Evolutionary conservation across 2,888 invertebrate genomes (phyloP).

Genomic region (Andrena dorsata): DNA sequence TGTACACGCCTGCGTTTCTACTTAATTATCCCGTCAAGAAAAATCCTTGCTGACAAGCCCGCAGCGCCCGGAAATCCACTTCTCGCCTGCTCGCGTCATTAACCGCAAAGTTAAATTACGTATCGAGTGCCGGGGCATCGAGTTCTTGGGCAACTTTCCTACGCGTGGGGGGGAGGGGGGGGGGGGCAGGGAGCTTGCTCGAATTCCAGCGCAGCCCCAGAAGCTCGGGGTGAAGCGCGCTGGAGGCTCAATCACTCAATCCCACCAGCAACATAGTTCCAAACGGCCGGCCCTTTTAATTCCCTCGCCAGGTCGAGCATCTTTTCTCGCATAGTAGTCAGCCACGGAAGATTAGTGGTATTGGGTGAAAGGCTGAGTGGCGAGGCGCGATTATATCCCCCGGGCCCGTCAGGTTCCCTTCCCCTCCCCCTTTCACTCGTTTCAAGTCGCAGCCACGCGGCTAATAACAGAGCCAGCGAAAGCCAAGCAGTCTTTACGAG

Average conservation of each 20-base stretch:
- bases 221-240: neutral
- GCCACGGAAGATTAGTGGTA: conserved; percentile 75
- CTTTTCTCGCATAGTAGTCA: conserved; percentile 62
- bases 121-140: neutral
- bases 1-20: too few species aligned
- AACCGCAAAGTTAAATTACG: conserved; percentile 21
- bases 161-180: too few species aligned
- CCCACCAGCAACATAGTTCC: conserved; percentile 27
- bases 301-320: conserved; percentile 34
- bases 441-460: conserved; percentile 77
- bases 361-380: conserved; percentile 75
- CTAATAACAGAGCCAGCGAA: conserved; percentile 84
- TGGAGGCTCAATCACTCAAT: conserved; percentile 49
- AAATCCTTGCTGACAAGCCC: neutral
- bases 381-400: conserved; percentile 80
- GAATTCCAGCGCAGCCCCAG: conserved; percentile 3
- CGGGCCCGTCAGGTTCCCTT: conserved; percentile 73
- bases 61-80: neutral
- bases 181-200: conserved; percentile 21
- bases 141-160: conserved; percentile 1
- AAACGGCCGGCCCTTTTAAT: conserved; percentile 52
- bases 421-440: conserved; percentile 65
- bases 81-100: neutral
- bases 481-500: conserved; percentile 83
- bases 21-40: too few species aligned